These are phyloP conservation scores for Phrynocephalus versicolor DNA, from an alignment of 2,113 vertebrate genomes.

Conservation along the genomic window DNA sequence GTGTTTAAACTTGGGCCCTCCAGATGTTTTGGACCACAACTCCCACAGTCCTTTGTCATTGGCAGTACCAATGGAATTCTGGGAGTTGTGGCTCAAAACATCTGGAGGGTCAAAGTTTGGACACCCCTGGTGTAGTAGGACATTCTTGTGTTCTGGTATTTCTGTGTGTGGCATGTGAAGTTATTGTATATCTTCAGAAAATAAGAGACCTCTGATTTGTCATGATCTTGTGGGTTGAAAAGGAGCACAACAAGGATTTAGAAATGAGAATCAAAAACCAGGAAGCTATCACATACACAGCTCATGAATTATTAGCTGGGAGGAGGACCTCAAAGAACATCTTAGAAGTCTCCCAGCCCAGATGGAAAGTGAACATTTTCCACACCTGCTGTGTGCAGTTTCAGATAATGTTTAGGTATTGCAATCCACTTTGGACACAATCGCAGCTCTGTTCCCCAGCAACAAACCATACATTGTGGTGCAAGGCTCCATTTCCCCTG, in stretches of 20 bases:
- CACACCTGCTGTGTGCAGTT: background rate
- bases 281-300: background rate
- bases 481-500: background rate
- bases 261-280: background rate
- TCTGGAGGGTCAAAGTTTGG: too few relatives aligned
- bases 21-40: too few relatives aligned
- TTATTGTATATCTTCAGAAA: accelerated
- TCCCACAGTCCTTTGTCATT: too few relatives aligned
- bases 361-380: too few relatives aligned
- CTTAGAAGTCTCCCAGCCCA: background rate
- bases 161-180: accelerated
- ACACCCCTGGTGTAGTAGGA: too few relatives aligned
- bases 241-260: background rate
- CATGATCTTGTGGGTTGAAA: background rate
- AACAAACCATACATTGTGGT: background rate
- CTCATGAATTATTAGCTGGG: background rate
- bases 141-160: background rate
- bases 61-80: too few relatives aligned
- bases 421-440: background rate
- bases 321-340: background rate
- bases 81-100: too few relatives aligned
- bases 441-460: too few relatives aligned
- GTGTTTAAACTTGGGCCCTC: too few relatives aligned
- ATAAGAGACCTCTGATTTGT: background rate
- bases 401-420: constrained; percentile 16